Percentiles rank a stretch among this genome's conserved stretches.
Evolutionary conservation across 2,113 vertebrate genomes (phyloP).

Genomic region (Etheostoma spectabile): DNA sequence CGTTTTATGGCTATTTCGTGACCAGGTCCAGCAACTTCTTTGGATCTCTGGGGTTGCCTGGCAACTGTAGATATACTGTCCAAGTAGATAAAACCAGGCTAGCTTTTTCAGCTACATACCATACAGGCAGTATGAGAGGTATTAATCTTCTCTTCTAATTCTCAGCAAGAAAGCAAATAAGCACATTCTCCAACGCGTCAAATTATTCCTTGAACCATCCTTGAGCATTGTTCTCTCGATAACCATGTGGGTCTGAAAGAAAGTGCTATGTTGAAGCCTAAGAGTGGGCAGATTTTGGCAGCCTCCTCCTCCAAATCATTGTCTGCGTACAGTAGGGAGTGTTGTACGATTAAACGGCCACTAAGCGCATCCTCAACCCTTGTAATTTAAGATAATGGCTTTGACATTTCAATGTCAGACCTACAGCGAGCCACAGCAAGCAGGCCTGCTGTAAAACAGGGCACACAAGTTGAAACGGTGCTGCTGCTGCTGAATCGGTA

Average conservation of each 20-base stretch:
- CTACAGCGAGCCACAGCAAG: constrained; percentile 33
- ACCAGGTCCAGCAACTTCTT: background rate
- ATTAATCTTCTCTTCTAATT: background rate
- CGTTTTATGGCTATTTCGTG: background rate
- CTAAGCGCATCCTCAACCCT: constrained; percentile 60
- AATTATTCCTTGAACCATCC: background rate
- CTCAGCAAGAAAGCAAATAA: background rate
- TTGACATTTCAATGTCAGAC: constrained; percentile 76
- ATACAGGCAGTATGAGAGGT: background rate
- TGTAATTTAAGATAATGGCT: constrained; percentile 73
- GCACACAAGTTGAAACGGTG: constrained; percentile 14
- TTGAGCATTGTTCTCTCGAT: background rate
- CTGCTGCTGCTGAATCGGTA: constrained; percentile 38
- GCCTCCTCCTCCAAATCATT: constrained; percentile 37
- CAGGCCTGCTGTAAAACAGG: constrained; percentile 40
- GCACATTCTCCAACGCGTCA: background rate
- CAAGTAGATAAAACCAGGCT: too few relatives aligned
- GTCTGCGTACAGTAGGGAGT: constrained; percentile 45
- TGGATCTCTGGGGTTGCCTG: background rate
- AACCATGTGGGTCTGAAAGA: constrained; percentile 17
- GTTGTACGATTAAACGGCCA: constrained; percentile 44
- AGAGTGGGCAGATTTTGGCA: constrained; percentile 36
- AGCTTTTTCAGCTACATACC: background rate
- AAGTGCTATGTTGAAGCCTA: constrained; percentile 1
- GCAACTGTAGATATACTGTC: background rate